phyloP scores from a whole-genome alignment of 1,140 invertebrate species.

The Zelostemma sp. region DNA sequence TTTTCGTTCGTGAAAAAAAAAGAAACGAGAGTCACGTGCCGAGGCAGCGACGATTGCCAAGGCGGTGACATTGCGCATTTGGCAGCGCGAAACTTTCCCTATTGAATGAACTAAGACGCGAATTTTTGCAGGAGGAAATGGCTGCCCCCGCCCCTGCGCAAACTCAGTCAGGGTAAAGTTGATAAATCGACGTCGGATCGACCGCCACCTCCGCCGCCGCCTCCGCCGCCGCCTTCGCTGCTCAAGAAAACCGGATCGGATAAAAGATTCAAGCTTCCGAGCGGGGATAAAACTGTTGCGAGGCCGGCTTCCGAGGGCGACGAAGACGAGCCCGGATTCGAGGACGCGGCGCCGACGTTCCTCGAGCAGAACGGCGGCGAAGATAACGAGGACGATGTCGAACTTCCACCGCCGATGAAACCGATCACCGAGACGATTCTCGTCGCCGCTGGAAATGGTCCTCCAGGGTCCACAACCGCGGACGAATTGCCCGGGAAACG shows the following conservation, averaged over 20 bases:
- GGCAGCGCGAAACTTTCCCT: no score
- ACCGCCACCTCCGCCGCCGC: slow-evolving; percentile 63
- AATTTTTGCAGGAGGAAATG: slow-evolving; percentile 79
- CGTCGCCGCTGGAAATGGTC: slow-evolving; percentile 70
- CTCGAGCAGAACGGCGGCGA: slow-evolving; percentile 77
- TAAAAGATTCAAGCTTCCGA: slow-evolving; percentile 82
- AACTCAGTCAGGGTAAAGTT: slow-evolving; percentile 89
- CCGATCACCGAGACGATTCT: slow-evolving; percentile 87
- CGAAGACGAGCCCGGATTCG: slow-evolving; percentile 55
- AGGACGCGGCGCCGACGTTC: slow-evolving; percentile 54
- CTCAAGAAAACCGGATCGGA: slow-evolving; percentile 81
- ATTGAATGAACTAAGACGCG: no score
- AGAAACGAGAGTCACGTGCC: no score
- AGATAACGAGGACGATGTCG: slow-evolving; percentile 83
- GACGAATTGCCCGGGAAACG: slow-evolving; percentile 78
- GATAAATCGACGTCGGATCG: slow-evolving; percentile 75
- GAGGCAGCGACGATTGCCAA: no score
- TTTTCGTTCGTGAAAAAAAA: no score
- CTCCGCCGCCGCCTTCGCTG: slow-evolving; percentile 70
- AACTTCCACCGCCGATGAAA: slow-evolving; percentile 95
- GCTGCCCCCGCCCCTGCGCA: slow-evolving; percentile 89
- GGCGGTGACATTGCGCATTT: no score
- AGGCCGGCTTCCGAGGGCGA: slow-evolving; percentile 58
- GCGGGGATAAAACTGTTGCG: slow-evolving; percentile 33
- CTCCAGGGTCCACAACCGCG: slow-evolving; percentile 71